A percentile compares a stretch with the other conserved stretches of the same genome.
phyloP scores from a whole-genome alignment of 1,140 invertebrate species.

The Samia ricini region DNA sequence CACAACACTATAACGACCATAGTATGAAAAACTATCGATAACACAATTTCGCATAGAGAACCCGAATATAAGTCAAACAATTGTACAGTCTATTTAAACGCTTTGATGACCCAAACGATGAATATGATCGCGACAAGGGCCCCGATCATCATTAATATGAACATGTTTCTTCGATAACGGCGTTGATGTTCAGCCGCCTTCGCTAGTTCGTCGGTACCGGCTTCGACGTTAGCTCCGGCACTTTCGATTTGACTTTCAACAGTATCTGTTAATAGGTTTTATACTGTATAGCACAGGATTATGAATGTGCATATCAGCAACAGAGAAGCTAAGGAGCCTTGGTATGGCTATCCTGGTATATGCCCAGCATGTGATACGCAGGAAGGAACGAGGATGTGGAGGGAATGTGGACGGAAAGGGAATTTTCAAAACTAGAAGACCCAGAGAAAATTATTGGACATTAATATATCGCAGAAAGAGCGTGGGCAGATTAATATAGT shows the following conservation, averaged over 20 bases:
- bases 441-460: too few species aligned
- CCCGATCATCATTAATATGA: slow-evolving; percentile 81
- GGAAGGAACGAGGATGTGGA: too few species aligned
- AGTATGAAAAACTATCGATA: background rate
- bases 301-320: too few species aligned
- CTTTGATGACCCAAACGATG: slow-evolving; percentile 80
- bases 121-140: slow-evolving; percentile 82
- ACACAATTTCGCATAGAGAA: background rate
- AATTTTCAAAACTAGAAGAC: too few species aligned
- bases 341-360: too few species aligned
- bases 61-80: background rate
- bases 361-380: too few species aligned
- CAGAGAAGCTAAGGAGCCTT: too few species aligned
- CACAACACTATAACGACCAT: background rate
- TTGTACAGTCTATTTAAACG: slow-evolving; percentile 57
- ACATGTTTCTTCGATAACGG: slow-evolving; percentile 84
- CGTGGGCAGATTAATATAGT: too few species aligned
- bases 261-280: slow-evolving; percentile 80
- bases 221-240: slow-evolving; percentile 86
- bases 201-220: slow-evolving; percentile 85
- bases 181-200: slow-evolving; percentile 89
- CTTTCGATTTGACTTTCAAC: slow-evolving; percentile 93
- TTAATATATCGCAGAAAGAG: too few species aligned
- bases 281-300: too few species aligned
- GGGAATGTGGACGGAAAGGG: too few species aligned